Conservation (phyloP, 1,140 invertebrate species). For the Coenobita brevimanus region DNA sequence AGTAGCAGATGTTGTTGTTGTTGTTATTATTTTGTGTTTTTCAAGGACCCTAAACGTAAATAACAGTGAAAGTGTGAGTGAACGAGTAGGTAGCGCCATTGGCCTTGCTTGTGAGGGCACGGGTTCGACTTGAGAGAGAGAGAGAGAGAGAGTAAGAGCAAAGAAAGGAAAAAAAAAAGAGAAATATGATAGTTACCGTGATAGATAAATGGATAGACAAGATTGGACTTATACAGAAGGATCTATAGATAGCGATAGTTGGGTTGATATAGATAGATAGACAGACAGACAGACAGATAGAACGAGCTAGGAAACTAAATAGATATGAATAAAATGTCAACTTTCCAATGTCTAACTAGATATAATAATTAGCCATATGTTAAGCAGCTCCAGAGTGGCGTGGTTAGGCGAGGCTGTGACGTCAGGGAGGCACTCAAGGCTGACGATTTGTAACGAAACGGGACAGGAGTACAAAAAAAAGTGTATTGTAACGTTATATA, state of each 20-base stretch:
- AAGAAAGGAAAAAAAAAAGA: conserved; percentile 3
- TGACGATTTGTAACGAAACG: neutral
- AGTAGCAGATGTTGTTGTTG: too few species aligned
- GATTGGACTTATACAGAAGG: neutral
- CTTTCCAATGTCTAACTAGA: too few species aligned
- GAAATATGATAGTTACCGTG: neutral
- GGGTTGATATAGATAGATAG: neutral
- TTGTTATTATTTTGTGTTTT: neutral
- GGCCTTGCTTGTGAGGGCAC: too few species aligned
- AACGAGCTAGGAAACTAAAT: neutral
- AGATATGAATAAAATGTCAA: neutral
- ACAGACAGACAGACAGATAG: neutral
- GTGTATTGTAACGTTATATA: neutral
- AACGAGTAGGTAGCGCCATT: too few species aligned
- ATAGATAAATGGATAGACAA: neutral
- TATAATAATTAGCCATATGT: too few species aligned
- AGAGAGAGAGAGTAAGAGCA: neutral
- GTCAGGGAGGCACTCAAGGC: neutral
- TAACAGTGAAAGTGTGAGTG: neutral
- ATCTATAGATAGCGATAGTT: neutral
- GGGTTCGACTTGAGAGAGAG: neutral
- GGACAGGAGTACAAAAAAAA: neutral
- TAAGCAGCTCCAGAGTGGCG: too few species aligned
- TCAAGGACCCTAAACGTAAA: neutral
- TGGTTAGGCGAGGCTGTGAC: neutral